A percentile compares a stretch with the other conserved stretches of the same genome.
These are phyloP conservation scores for Diprion similis DNA, from an alignment of 1,140 invertebrate species.

Conservation along the genomic window DNA sequence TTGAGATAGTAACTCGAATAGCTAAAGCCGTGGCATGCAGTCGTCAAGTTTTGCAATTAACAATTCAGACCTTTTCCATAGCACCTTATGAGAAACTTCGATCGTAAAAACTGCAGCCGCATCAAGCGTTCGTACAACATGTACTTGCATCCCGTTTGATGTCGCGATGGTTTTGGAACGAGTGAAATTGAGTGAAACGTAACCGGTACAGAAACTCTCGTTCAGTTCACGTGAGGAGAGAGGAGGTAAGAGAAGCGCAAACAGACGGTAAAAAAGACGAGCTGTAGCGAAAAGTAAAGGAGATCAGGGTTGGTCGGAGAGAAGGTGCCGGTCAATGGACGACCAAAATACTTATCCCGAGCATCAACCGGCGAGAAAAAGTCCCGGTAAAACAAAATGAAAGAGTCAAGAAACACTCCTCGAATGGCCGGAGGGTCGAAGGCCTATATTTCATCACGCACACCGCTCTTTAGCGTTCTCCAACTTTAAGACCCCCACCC, in stretches of 20 bases:
- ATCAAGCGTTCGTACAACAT: too few relatives aligned
- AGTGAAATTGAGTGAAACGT: conserved; percentile 7
- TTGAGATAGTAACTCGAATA: too few relatives aligned
- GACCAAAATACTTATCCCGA: background rate
- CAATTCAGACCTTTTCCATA: too few relatives aligned
- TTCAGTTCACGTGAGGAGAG: background rate
- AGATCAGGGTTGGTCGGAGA: background rate
- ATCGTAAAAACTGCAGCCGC: too few relatives aligned
- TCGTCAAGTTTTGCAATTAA: too few relatives aligned
- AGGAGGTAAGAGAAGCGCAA: background rate
- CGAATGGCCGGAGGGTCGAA: background rate
- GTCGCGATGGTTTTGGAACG: background rate
- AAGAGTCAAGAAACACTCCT: background rate
- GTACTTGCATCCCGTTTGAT: background rate
- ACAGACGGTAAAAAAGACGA: background rate
- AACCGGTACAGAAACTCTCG: background rate
- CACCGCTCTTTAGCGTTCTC: background rate
- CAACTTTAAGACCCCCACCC: background rate
- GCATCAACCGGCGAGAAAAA: background rate
- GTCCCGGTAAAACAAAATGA: background rate
- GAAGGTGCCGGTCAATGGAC: background rate
- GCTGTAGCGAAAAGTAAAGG: background rate
- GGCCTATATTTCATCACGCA: conserved; percentile 1
- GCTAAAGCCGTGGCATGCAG: too few relatives aligned
- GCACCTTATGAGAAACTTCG: too few relatives aligned